phyloP scores from a whole-genome alignment of 1,140 invertebrate species.

The Helicoverpa armigera region DNA sequence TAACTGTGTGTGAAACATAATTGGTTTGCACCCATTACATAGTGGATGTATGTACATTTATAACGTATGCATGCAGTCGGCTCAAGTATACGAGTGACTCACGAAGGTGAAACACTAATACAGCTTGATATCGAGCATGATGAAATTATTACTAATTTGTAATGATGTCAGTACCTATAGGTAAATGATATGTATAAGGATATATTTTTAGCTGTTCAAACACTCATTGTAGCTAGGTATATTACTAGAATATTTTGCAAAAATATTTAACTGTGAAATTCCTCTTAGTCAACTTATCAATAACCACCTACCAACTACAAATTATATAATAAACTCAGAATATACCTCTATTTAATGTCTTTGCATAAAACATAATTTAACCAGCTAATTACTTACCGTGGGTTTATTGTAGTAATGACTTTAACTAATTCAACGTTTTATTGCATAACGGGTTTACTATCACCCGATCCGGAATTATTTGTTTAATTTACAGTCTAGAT shows the following conservation, averaged over 20 bases:
- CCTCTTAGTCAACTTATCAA: no score
- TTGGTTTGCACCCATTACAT: conserved; percentile 60
- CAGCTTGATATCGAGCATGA: conserved; percentile 19
- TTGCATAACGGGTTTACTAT: conserved; percentile 52
- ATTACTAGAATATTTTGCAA: no score
- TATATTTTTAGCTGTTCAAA: no score
- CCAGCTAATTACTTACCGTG: neutral
- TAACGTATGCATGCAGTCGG: conserved; percentile 15
- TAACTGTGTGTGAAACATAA: conserved; percentile 66
- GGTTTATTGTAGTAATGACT: conserved; percentile 35
- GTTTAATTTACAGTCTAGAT: conserved; percentile 48
- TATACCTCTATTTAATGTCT: no score
- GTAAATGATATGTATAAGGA: neutral
- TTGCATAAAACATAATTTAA: no score
- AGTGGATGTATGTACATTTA: conserved; percentile 32
- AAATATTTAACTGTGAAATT: no score
- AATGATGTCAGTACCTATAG: neutral
- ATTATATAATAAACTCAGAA: no score
- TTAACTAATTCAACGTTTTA: conserved; percentile 40
- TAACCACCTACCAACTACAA: no score
- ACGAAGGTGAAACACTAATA: conserved; percentile 22
- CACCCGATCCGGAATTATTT: conserved; percentile 44
- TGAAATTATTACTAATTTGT: neutral
- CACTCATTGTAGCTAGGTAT: no score
- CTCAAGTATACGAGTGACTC: conserved; percentile 30